Evolutionary conservation across 2,797 vertebrate species (phyloP).

Genomic region (Chanos chanos): DNA sequence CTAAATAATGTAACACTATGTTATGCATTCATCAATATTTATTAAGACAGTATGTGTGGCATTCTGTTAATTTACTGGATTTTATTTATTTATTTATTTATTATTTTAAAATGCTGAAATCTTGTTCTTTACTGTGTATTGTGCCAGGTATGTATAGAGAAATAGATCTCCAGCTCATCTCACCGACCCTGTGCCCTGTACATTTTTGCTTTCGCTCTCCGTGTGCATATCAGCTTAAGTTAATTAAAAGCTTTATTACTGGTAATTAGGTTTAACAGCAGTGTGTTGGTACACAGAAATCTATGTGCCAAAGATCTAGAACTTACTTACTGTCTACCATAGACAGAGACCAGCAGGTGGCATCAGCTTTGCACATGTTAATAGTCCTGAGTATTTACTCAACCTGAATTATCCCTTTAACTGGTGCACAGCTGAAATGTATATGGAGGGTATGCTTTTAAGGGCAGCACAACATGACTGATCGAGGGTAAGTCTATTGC

Average conservation of each 20-base stretch:
- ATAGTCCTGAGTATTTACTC: no score
- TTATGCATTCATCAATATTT: conserved; percentile 3
- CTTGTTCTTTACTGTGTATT: neutral
- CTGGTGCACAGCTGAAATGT: conserved; percentile 1
- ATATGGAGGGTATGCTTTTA: neutral
- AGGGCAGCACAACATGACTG: no score
- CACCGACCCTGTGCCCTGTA: no score
- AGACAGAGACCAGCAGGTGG: conserved; percentile 49
- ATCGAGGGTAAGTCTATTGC: no score
- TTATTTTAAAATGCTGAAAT: neutral
- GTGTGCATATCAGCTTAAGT: no score
- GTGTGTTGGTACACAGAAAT: no score
- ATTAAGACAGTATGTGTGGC: neutral
- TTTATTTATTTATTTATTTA: neutral
- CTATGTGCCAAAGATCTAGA: no score
- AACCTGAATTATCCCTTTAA: neutral
- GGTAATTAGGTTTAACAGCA: no score
- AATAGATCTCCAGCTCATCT: no score
- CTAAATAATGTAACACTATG: neutral
- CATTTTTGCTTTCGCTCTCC: no score
- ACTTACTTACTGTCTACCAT: neutral
- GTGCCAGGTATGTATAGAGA: neutral
- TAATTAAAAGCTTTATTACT: no score
- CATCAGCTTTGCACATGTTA: conserved; percentile 18
- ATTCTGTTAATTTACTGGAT: neutral